A percentile compares a stretch with the other conserved stretches of the same genome.
Evolutionary conservation across 2,797 vertebrate genomes (phyloP).

Genomic region (Macropodus opercularis): DNA sequence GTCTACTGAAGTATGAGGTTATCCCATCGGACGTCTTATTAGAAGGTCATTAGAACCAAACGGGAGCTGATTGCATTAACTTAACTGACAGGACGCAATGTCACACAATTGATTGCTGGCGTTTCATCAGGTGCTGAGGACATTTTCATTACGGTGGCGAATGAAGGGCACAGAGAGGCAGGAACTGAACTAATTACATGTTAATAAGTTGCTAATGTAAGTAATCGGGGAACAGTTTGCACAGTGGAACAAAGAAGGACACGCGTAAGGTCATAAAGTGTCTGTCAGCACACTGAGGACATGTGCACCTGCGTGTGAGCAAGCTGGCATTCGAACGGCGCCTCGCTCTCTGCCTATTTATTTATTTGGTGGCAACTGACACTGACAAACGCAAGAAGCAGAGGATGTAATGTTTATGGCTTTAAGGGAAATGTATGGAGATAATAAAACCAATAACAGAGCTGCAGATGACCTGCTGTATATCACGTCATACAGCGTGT

Average conservation of each 20-base stretch:
- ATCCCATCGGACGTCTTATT: constrained; percentile 66
- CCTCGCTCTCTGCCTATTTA: not conserved
- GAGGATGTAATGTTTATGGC: not conserved
- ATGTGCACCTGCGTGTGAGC: not conserved
- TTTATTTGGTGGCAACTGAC: not conserved
- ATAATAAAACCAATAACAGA: not conserved
- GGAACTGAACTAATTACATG: constrained; percentile 56
- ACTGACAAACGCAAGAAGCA: not conserved
- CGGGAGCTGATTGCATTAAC: constrained; percentile 68
- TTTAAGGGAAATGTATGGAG: not conserved
- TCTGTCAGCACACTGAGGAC: constrained; percentile 5
- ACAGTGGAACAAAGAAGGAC: constrained; percentile 33
- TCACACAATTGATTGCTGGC: constrained; percentile 56
- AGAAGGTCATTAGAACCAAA: constrained; percentile 72
- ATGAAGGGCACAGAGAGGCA: constrained; percentile 45
- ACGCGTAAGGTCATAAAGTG: constrained; percentile 28
- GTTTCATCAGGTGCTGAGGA: constrained; percentile 58
- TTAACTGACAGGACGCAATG: constrained; percentile 64
- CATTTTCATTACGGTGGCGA: constrained; percentile 51
- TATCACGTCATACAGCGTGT: not conserved
- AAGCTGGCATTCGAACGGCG: not conserved
- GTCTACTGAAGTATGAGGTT: constrained; percentile 53
- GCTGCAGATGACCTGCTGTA: not conserved
- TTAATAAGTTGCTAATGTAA: constrained; percentile 57
- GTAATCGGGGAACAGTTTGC: constrained; percentile 37